phyloP scores from a whole-genome alignment of 2,888 invertebrate species.

The Andrena bicolor region DNA sequence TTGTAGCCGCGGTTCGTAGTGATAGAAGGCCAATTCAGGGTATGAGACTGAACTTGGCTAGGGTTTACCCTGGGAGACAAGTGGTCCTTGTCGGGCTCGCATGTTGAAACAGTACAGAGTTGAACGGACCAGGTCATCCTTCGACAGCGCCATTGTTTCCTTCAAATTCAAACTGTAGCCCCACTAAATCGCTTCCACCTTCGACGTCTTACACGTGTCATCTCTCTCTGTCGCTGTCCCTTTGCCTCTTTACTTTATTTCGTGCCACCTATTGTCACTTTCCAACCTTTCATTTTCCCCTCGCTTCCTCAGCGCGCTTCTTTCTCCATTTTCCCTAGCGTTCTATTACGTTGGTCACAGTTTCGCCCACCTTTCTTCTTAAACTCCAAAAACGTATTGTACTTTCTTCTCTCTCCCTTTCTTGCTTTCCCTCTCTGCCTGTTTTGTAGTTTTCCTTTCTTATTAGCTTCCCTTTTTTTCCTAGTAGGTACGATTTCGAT shows the following conservation, averaged over 20 bases:
- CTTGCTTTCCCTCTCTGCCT: too few species aligned
- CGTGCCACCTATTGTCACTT: neutral
- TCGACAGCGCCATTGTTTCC: constrained; percentile 54
- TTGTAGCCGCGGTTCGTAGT: constrained; percentile 56
- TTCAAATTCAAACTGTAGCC: constrained; percentile 66
- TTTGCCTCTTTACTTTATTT: neutral
- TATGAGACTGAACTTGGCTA: constrained; percentile 66
- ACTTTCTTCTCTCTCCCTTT: too few species aligned
- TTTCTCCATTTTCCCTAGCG: too few species aligned
- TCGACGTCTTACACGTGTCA: constrained; percentile 10
- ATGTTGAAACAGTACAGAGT: constrained; percentile 57
- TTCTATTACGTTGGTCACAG: too few species aligned
- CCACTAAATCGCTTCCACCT: constrained; percentile 44
- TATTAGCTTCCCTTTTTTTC: constrained; percentile 13
- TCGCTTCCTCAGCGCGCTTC: too few species aligned
- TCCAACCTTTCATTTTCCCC: too few species aligned
- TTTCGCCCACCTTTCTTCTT: too few species aligned
- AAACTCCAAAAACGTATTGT: too few species aligned
- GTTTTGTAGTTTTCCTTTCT: too few species aligned
- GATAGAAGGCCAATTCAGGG: constrained; percentile 67
- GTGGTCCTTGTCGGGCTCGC: constrained; percentile 68
- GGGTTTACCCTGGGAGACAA: constrained; percentile 69
- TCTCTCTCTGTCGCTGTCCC: neutral
- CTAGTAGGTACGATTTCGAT: neutral
- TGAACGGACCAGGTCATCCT: constrained; percentile 63